Percentiles rank a stretch among this genome's conserved stretches.
Conservation (phyloP, 2,797 vertebrate genomes). For the Anniella stebbinsi region DNA sequence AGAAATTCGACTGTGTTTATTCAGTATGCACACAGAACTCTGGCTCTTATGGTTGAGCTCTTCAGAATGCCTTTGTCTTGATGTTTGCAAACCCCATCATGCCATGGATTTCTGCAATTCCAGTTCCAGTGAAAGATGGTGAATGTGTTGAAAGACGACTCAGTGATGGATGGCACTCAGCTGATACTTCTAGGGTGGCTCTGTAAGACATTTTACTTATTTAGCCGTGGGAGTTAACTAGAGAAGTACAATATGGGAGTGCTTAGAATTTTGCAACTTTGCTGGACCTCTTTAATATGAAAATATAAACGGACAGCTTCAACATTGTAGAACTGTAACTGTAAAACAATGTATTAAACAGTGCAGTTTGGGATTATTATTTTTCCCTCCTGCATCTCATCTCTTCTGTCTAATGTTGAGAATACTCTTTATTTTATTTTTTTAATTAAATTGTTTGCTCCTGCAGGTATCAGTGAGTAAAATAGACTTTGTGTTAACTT, state of each 20-base stretch:
- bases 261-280: background rate
- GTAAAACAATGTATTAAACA: background rate
- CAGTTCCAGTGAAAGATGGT: background rate
- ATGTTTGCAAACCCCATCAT: background rate
- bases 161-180: background rate
- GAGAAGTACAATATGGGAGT: background rate
- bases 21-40: background rate
- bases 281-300: background rate
- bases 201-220: background rate
- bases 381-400: background rate
- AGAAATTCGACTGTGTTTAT: background rate
- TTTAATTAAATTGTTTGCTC: too few relatives aligned
- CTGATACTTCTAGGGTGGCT: background rate
- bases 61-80: constrained; percentile 3
- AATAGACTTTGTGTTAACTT: background rate
- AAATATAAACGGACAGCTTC: background rate
- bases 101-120: background rate
- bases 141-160: background rate
- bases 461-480: too few relatives aligned
- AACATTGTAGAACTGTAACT: background rate
- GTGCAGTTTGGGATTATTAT: background rate
- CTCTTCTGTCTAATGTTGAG: background rate
- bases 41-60: background rate
- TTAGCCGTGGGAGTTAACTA: background rate
- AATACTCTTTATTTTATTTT: too few relatives aligned